These are phyloP conservation scores for Leptocoma aspasia DNA, from an alignment of 2,113 vertebrate species.

Conservation along the genomic window DNA sequence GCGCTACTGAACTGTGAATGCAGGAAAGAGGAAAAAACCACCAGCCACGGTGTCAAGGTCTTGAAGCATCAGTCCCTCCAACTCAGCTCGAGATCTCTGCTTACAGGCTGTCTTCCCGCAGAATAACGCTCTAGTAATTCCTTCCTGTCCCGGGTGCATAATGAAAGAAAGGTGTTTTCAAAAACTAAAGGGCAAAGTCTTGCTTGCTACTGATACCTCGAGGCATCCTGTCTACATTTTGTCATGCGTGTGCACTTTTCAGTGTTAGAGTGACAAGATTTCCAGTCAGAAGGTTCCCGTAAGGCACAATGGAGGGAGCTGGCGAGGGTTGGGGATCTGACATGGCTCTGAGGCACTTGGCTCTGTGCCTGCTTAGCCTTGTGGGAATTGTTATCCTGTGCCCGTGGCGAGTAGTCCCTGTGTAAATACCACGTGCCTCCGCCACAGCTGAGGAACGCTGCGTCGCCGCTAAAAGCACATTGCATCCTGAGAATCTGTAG, in stretches of 20 bases:
- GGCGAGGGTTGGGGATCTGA: constrained; percentile 77
- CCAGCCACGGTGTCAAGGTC: constrained; percentile 77
- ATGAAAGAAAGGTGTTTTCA: constrained; percentile 91
- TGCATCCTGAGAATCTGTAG: constrained; percentile 67
- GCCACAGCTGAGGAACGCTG: constrained; percentile 64
- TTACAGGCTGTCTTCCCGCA: constrained; percentile 78
- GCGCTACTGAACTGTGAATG: constrained; percentile 74
- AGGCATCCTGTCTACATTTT: constrained; percentile 87
- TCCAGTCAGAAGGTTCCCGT: constrained; percentile 83
- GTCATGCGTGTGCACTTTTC: constrained; percentile 93
- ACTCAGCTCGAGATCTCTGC: constrained; percentile 69
- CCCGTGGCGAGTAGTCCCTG: constrained; percentile 72
- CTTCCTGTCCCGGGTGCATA: constrained; percentile 76
- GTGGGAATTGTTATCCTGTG: constrained; percentile 73
- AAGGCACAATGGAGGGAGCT: constrained; percentile 73
- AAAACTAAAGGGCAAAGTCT: constrained; percentile 85
- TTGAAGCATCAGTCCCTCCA: constrained; percentile 80
- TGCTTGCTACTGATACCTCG: constrained; percentile 78
- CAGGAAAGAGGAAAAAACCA: constrained; percentile 65
- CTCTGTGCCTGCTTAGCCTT: constrained; percentile 75
- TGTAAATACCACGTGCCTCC: constrained; percentile 59
- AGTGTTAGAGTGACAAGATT: constrained; percentile 88
- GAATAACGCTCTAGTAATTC: constrained; percentile 93
- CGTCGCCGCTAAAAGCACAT: constrained; percentile 64
- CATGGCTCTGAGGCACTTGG: constrained; percentile 79